Conservation (phyloP, 2,888 invertebrate genomes). For the Caenorhabditis sp. region DNA sequence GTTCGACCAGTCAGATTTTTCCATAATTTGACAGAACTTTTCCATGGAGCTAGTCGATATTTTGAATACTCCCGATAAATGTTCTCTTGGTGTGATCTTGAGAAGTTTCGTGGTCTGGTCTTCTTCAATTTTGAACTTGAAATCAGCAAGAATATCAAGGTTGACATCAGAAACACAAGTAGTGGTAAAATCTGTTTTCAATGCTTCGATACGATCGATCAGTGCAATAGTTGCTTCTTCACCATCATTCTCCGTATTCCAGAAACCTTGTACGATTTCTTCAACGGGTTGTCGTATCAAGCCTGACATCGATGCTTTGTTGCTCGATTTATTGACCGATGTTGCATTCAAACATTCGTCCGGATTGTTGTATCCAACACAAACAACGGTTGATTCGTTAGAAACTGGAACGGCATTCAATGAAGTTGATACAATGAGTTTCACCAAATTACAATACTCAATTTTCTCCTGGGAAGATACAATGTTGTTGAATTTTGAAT, state of each 20-base stretch:
- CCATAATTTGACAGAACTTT: not conserved
- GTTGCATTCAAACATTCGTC: not conserved
- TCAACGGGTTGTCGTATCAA: slow-evolving; percentile 26
- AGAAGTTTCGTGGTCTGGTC: not conserved
- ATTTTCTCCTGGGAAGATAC: not conserved
- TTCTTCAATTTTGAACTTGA: too few relatives aligned
- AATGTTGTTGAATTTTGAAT: not conserved
- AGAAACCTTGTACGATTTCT: slow-evolving; percentile 32
- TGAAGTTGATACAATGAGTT: not conserved
- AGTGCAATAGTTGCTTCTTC: too few relatives aligned
- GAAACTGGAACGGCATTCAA: not conserved
- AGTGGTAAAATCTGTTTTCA: too few relatives aligned
- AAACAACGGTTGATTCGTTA: not conserved
- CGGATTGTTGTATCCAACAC: not conserved
- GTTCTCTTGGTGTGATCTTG: slow-evolving; percentile 2
- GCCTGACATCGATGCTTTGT: not conserved
- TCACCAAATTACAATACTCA: not conserved
- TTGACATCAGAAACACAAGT: too few relatives aligned
- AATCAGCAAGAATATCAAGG: too few relatives aligned
- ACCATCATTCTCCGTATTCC: slow-evolving; percentile 19
- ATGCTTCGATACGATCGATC: too few relatives aligned
- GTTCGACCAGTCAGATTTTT: not conserved
- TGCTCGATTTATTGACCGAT: not conserved
- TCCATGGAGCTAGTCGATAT: not conserved
- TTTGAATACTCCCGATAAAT: slow-evolving; percentile 5